These are phyloP conservation scores for Bombus consobrinus DNA, from an alignment of 1,140 invertebrate genomes.

Conservation along the genomic window DNA sequence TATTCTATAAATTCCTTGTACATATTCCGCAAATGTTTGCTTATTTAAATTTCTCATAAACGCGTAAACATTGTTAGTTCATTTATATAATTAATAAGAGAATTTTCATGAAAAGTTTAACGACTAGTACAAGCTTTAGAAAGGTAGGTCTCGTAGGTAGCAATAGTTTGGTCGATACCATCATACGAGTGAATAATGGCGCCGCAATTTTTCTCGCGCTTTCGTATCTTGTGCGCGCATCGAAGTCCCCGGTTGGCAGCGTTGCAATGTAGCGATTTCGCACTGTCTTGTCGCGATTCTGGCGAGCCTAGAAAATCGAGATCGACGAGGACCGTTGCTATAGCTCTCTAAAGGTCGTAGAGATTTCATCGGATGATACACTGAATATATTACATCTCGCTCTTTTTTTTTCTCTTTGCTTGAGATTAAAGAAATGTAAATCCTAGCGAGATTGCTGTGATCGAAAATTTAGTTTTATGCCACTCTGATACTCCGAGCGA, in stretches of 20 bases:
- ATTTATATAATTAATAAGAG: neutral
- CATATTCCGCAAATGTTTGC: neutral
- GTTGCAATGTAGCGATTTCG: neutral
- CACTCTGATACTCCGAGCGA: neutral
- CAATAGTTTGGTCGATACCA: neutral
- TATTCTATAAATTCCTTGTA: too few relatives aligned
- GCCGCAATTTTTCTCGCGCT: neutral
- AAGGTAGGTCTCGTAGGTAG: neutral
- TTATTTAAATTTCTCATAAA: neutral
- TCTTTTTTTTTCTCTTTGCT: neutral
- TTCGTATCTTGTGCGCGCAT: neutral
- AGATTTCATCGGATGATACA: neutral
- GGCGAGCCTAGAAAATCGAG: neutral
- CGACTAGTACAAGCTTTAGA: neutral
- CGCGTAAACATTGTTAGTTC: neutral
- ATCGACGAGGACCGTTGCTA: neutral
- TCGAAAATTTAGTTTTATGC: neutral
- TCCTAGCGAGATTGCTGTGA: neutral
- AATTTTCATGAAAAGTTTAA: neutral
- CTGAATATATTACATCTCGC: neutral
- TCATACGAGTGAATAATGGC: neutral
- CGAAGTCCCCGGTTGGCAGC: neutral
- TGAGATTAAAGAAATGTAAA: neutral
- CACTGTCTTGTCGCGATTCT: too few relatives aligned
- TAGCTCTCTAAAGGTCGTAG: neutral